Percentiles rank a stretch among this genome's conserved stretches.
Evolutionary conservation across 1,140 invertebrate genomes (phyloP).

Genomic region (Mercenaria mercenaria): DNA sequence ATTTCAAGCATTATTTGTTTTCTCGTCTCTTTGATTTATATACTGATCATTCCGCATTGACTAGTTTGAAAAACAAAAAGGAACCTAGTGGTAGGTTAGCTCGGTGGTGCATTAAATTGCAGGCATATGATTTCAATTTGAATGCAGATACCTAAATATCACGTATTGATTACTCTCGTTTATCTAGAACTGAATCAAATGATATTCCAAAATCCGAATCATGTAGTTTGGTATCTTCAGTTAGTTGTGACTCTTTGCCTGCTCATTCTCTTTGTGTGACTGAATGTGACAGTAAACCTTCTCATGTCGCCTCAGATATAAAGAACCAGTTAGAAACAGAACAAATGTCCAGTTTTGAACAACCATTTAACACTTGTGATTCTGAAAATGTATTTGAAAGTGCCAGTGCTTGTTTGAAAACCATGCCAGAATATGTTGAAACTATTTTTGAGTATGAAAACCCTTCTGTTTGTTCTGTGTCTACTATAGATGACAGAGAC

Average conservation of each 20-base stretch:
- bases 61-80: not conserved
- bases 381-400: too few species aligned
- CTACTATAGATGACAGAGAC: not conserved
- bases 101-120: not conserved
- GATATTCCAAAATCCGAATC: not conserved
- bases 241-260: not conserved
- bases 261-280: not conserved
- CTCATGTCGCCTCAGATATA: not conserved
- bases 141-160: conserved; percentile 45
- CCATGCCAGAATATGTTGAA: not conserved
- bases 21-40: not conserved
- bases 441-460: not conserved
- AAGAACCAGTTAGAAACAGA: not conserved
- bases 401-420: too few species aligned
- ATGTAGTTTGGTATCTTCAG: not conserved
- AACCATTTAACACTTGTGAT: not conserved
- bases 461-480: not conserved
- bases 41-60: not conserved
- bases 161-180: not conserved
- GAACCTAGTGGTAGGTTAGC: not conserved
- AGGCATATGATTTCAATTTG: not conserved
- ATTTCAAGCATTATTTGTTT: conserved; percentile 60
- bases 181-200: not conserved
- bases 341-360: not conserved
- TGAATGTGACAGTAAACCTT: not conserved